Evolutionary conservation across 2,888 invertebrate species (phyloP).

Genomic region (Drosophila falleni): DNA sequence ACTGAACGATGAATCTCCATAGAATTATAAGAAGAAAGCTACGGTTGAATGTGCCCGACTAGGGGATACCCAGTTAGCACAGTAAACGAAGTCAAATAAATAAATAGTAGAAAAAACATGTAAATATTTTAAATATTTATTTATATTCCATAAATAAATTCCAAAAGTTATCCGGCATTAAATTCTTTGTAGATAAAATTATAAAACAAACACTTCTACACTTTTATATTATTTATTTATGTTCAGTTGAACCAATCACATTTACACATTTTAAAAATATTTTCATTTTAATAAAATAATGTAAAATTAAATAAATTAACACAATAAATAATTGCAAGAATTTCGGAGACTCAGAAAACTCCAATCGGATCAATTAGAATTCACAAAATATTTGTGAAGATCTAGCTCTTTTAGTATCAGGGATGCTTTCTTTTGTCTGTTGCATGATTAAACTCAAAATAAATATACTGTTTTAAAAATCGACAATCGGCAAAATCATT

Average conservation of each 20-base stretch:
- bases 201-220: no score
- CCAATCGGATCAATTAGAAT: no score
- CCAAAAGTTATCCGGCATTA: neutral
- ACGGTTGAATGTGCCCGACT: neutral
- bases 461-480: neutral
- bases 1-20: conserved; percentile 25
- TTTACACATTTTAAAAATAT: no score
- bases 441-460: neutral
- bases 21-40: neutral
- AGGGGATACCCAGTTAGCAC: neutral
- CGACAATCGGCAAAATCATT: no score
- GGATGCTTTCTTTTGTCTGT: no score
- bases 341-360: no score
- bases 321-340: no score
- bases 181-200: neutral
- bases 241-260: no score
- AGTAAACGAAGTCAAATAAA: neutral
- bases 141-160: neutral
- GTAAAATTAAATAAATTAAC: no score
- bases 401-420: neutral
- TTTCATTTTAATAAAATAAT: no score
- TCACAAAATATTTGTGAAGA: neutral
- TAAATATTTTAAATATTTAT: neutral
- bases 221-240: no score
- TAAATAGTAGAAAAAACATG: neutral